These are phyloP conservation scores for Callionymus lyra DNA, from an alignment of 2,113 vertebrate genomes.

Conservation along the genomic window DNA sequence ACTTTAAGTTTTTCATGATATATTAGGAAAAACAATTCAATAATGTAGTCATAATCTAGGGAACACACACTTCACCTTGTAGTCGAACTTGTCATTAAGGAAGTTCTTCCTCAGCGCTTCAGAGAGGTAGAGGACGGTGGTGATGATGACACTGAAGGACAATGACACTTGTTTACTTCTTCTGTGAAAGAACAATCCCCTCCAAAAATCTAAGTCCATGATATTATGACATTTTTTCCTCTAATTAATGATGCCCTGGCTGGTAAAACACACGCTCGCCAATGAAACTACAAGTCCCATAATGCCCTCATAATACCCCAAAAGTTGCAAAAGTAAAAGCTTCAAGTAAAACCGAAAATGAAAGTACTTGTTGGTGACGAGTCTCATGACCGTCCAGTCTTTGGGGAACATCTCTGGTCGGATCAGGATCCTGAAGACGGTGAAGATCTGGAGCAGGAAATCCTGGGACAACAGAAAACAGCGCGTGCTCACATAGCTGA, in stretches of 20 bases:
- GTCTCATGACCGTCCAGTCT: slow-evolving; percentile 98
- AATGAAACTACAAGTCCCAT: not conserved
- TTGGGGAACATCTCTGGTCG: slow-evolving; percentile 97
- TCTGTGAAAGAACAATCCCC: too few relatives aligned
- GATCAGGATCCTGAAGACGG: slow-evolving; percentile 94
- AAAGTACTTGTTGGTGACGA: slow-evolving; percentile 98
- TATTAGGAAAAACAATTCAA: too few relatives aligned
- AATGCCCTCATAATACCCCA: not conserved
- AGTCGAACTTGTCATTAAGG: slow-evolving; percentile 95
- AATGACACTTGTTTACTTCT: slow-evolving; percentile 20
- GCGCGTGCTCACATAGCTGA: too few relatives aligned
- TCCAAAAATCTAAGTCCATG: too few relatives aligned
- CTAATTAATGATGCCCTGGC: too few relatives aligned
- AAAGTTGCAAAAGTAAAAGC: not conserved
- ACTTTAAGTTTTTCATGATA: too few relatives aligned
- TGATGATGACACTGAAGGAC: slow-evolving; percentile 87
- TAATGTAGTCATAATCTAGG: too few relatives aligned
- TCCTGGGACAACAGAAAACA: slow-evolving; percentile 69
- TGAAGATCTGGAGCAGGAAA: slow-evolving; percentile 95
- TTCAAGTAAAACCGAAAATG: not conserved
- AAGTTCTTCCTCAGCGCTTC: slow-evolving; percentile 96
- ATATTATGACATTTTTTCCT: not conserved
- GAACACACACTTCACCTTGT: slow-evolving; percentile 70
- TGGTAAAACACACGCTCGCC: too few relatives aligned
- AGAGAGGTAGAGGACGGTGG: slow-evolving; percentile 93